A percentile compares a stretch with the other conserved stretches of the same genome.
Evolutionary conservation across 2,888 invertebrate species (phyloP).

Genomic region (Lasioglossum morio): DNA sequence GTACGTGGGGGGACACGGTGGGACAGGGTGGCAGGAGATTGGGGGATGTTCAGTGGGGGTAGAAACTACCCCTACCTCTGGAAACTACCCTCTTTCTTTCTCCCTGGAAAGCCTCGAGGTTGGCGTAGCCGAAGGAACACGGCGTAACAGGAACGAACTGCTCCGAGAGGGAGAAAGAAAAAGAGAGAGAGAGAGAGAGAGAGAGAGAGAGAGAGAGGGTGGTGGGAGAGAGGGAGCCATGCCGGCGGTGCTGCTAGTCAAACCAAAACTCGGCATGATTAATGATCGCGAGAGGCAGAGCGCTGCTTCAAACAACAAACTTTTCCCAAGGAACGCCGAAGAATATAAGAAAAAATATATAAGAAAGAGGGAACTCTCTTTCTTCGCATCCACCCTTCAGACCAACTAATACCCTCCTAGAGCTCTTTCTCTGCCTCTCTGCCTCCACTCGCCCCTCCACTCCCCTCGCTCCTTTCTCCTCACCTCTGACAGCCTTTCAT

Average conservation of each 20-base stretch:
- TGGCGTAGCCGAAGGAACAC: slow-evolving; percentile 70
- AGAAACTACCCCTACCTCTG: slow-evolving; percentile 60
- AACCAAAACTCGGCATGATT: slow-evolving; percentile 87
- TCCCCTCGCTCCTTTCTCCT: slow-evolving; percentile 68
- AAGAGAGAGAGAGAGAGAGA: slow-evolving; percentile 66
- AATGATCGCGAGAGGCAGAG: slow-evolving; percentile 85
- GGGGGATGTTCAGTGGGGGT: slow-evolving; percentile 63
- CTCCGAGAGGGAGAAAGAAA: slow-evolving; percentile 61
- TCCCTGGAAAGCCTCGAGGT: slow-evolving; percentile 62
- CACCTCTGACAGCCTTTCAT: slow-evolving; percentile 79
- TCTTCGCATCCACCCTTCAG: slow-evolving; percentile 85
- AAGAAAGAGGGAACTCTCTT: slow-evolving; percentile 84
- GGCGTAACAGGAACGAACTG: slow-evolving; percentile 69
- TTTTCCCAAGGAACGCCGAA: slow-evolving; percentile 87
- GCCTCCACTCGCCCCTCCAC: slow-evolving; percentile 49
- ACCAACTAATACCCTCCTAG: slow-evolving; percentile 83
- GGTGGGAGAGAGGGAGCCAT: slow-evolving; percentile 72
- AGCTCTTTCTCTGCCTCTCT: slow-evolving; percentile 78
- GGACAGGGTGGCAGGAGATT: slow-evolving; percentile 56
- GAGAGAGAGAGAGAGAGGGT: slow-evolving; percentile 60
- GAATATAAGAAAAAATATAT: slow-evolving; percentile 83
- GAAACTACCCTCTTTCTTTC: slow-evolving; percentile 68
- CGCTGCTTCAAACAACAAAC: slow-evolving; percentile 88
- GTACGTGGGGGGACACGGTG: slow-evolving; percentile 43
- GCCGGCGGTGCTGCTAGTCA: slow-evolving; percentile 80